Evolutionary conservation across 2,888 invertebrate species (phyloP), one percentile per base, ranked within the genome.

Genomic region (Dyspetes luteomarginatus): DNA sequence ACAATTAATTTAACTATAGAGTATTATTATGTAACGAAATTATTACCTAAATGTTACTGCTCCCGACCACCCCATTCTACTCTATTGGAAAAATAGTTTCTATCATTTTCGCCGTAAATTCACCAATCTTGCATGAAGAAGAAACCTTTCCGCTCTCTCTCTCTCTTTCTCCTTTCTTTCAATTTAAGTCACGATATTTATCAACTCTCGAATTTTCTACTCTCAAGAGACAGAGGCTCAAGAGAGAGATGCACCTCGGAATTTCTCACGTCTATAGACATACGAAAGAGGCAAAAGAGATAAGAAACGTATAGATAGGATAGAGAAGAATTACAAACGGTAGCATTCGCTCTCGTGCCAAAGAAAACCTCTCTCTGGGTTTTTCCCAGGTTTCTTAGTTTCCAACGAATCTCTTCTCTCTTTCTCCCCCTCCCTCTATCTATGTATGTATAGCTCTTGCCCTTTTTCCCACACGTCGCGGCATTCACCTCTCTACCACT

Each of bases 321-420:
- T 65, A 50, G 73, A 81, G 69, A 77, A 68, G 81, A 78, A 81
- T 77, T 81, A 81, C 81, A 78, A 81, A 81, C 77, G 74, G 78
- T 50, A 60, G 58, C 81, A 77, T 64, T 81, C 81, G 69, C 65
- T 81, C 73, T 81, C 26, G 58, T 71, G 68, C 78, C 69, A 77
- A 78, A 78, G 78, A 74, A 77, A 71, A 74, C 22, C 36, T 43
- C 36, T 62, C 71, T 67, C 43, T 17, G 26, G 55, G 22, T 56
- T 62, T 58, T n/a, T n/a, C 19, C 5, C 56, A 30, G 58, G 30
- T 12, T 62, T 62, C 15, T 64, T 36, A 52, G 65, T 78, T 60
- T 45, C 30, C 68, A 64, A 71, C 71, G 48, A 36, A 41, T 56
- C 19, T 75, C 19, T 26, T 48, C 19, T 30, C 17, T 15, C 45